These are phyloP conservation scores for Chinchilla lanigera DNA, from an alignment of 2,113 vertebrate species.

Conservation along the genomic window DNA sequence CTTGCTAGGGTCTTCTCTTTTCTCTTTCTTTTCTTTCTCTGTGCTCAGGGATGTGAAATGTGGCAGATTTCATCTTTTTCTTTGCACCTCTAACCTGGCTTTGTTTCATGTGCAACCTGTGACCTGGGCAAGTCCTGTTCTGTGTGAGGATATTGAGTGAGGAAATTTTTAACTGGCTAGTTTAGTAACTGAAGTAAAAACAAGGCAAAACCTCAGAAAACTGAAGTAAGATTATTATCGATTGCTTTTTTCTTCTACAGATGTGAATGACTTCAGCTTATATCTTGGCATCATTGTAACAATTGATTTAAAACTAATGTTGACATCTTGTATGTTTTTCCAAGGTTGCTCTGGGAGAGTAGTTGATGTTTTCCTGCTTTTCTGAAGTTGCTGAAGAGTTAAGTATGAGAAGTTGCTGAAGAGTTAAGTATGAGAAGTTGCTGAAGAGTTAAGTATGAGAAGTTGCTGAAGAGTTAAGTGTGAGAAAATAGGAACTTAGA, in stretches of 20 bases:
- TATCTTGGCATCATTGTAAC: background rate
- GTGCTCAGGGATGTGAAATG: background rate
- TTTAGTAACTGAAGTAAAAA: background rate
- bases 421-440: background rate
- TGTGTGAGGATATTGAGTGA: background rate
- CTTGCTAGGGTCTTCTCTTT: background rate
- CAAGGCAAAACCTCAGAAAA: background rate
- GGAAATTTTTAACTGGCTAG: background rate
- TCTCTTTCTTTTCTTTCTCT: background rate
- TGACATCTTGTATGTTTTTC: background rate
- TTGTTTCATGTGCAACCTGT: background rate
- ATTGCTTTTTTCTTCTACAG: background rate
- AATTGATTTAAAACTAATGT: slow-evolving; percentile 23
- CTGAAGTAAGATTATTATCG: slow-evolving; percentile 19
- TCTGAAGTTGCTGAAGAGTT: background rate
- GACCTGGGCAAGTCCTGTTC: background rate
- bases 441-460: slow-evolving; percentile 32
- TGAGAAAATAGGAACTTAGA: background rate
- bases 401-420: slow-evolving; percentile 15
- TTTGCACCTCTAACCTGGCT: background rate
- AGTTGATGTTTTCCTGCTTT: slow-evolving; percentile 6
- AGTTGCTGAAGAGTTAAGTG: slow-evolving; percentile 48
- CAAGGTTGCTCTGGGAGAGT: background rate
- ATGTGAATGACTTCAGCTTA: background rate
- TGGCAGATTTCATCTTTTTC: background rate